Evolutionary conservation across 2,797 vertebrate genomes (phyloP), one percentile per base, ranked within the genome.

Genomic region (Mallotus villosus): DNA sequence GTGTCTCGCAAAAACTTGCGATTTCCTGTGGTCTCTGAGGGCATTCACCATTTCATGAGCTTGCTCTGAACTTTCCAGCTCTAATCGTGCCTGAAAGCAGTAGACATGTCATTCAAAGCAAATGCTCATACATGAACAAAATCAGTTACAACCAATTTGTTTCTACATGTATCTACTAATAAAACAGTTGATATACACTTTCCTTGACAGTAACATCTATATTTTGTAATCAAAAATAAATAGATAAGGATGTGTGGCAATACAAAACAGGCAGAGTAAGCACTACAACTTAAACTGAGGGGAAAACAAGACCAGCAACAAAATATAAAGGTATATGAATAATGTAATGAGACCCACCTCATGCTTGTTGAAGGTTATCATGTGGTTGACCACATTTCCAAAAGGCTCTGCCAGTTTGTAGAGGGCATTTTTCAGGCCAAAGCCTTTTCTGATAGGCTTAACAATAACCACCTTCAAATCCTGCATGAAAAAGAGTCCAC

Each of bases 391-490:
- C n/a, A 87, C 71, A 12, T 65, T 68, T 16, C 84, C 84, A 34
- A 84, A 83, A 2, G 75, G 80, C 5, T 70, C 57, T 1, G 78
- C 72, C 46, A 87, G 77, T 41, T 69, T 71, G 5, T 32, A 63
- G 19, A 87, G 79, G 9, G 74, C 70, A 14, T 77, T 69, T 58
- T 57, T 68, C 17, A 80, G 70, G 3, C 76, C 67, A 27, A 70
- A 76, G 3, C 61, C 74, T 46, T 68, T 83, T 53, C 67, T 78
- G 60, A 84, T 67, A 5, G 76, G 82, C 65, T 78, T 73, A 12
- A 87, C 61, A 66, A 78, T 37, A 29, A 87, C 78, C 25, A 87
- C 84, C 34, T 77, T 85, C 46, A 82, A 51, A 25, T 80, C 68
- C 83, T 83, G 59, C 37, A 21, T 5, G 27, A 2, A 9, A 16